Base-by-base conservation (phyloP, 2,113 vertebrate genomes). In the Turdus rufiventris region DNA sequence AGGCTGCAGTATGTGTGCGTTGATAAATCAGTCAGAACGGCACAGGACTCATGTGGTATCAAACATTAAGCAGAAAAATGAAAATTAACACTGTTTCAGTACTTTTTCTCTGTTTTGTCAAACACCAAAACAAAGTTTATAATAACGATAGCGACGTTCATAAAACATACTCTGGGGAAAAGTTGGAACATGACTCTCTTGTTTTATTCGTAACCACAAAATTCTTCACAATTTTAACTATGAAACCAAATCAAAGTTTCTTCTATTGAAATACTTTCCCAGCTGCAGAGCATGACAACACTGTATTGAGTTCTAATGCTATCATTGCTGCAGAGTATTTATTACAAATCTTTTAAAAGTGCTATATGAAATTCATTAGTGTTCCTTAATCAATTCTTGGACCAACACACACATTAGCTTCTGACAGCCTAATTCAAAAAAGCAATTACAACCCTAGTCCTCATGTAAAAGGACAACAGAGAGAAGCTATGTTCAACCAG, bases 321-420 rank as follows among this genome's bases (percentile, higher is more conserved):
- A 31, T 87, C 78, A 74, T 76, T 15, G 20, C 72, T 77, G 88
- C 3, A 85, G 82, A 93, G 87, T 91, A 97, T 95, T 97, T 97
- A 81, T 96, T 96, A 93, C 84, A 95, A 95, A 97, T 97, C 95
- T 96, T 96, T 96, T 91, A 86, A 43, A 97, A 97, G 96, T 87
- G 84, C 88, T 98, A 77, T 36, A 97, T 94, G 97, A 98, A 97
- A 96, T 95, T 98, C 94, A 97, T 97, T 97, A 97, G 85, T 36
- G 84, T 58, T 91, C 75, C 85, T 96, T 94, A 97, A 97, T 97
- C 98, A 97, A 95, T 98, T 97, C 93, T 95, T 91, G 91, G 91
- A 97, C 95, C 94, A 94, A 96, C 95, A 96, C 11, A 29, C 90
- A 96, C 94, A 97, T 95, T 96, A 86, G 78, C 88, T 97, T 97